phyloP scores from a whole-genome alignment of 2,797 vertebrate genomes.

The Hypotaenidia okinawae region DNA sequence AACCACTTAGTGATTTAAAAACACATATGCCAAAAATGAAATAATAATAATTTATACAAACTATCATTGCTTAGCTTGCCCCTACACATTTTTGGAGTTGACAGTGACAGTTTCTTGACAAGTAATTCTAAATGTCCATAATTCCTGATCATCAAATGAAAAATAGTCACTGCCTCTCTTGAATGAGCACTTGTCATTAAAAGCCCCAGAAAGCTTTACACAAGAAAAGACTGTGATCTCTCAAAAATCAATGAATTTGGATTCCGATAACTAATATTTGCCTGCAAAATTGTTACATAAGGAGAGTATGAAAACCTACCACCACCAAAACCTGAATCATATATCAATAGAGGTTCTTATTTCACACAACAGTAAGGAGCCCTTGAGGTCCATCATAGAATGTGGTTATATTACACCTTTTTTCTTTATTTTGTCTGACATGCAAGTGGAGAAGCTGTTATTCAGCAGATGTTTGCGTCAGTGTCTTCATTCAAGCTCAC shows the following conservation, averaged over 20 bases:
- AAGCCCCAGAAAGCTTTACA: neutral
- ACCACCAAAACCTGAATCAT: neutral
- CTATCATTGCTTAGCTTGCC: neutral
- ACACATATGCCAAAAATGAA: neutral
- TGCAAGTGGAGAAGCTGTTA: no score
- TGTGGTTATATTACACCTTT: no score
- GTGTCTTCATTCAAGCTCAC: no score
- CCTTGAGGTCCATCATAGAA: neutral
- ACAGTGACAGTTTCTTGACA: neutral
- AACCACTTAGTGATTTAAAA: neutral
- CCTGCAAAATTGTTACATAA: neutral
- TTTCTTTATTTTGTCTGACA: no score
- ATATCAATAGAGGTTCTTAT: neutral
- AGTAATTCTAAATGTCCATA: slow-evolving; percentile 2
- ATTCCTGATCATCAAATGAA: slow-evolving; percentile 1
- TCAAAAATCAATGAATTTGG: neutral
- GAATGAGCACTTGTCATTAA: slow-evolving; percentile 3
- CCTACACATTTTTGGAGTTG: neutral
- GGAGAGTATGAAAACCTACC: neutral
- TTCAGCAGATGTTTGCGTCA: no score
- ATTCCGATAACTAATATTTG: neutral
- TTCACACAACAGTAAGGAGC: neutral
- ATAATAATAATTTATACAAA: neutral
- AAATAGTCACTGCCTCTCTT: neutral
- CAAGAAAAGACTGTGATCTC: neutral